phyloP scores from a whole-genome alignment of 2,888 invertebrate genomes.

The Drosophila mercatorum region DNA sequence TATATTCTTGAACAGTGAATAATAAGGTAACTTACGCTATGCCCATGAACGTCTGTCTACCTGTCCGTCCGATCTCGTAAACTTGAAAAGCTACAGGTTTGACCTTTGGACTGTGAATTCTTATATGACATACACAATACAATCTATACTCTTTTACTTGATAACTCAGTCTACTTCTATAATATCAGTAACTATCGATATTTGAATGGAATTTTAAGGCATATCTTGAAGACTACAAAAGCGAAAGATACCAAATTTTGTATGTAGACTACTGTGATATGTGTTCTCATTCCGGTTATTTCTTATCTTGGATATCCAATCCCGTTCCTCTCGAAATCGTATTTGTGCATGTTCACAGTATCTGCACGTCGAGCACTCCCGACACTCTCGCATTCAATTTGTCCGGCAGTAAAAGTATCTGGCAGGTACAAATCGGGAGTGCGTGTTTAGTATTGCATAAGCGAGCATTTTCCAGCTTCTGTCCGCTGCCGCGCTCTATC shows the following conservation, averaged over 20 bases:
- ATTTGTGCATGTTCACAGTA: background rate
- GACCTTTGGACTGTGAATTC: background rate
- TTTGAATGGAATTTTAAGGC: background rate
- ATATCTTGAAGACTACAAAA: background rate
- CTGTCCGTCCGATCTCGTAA: background rate
- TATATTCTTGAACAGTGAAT: too few relatives aligned
- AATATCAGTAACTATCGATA: background rate
- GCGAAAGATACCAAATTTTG: background rate
- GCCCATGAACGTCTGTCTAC: background rate
- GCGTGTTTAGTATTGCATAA: conserved; percentile 47
- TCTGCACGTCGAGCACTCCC: conserved; percentile 13
- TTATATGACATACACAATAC: background rate
- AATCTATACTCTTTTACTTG: background rate
- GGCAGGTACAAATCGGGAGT: conserved; percentile 7
- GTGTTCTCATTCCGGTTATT: background rate
- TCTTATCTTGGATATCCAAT: background rate
- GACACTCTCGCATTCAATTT: background rate
- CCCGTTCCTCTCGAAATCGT: background rate
- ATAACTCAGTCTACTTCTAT: too few relatives aligned
- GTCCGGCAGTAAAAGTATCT: conserved; percentile 9
- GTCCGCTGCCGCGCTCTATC: conserved; percentile 25
- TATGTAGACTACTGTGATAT: background rate
- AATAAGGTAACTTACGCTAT: background rate
- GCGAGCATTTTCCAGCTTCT: conserved; percentile 6
- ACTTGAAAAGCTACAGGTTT: too few relatives aligned